Conservation (phyloP, 2,113 vertebrate species). For the Clarias magur region DNA sequence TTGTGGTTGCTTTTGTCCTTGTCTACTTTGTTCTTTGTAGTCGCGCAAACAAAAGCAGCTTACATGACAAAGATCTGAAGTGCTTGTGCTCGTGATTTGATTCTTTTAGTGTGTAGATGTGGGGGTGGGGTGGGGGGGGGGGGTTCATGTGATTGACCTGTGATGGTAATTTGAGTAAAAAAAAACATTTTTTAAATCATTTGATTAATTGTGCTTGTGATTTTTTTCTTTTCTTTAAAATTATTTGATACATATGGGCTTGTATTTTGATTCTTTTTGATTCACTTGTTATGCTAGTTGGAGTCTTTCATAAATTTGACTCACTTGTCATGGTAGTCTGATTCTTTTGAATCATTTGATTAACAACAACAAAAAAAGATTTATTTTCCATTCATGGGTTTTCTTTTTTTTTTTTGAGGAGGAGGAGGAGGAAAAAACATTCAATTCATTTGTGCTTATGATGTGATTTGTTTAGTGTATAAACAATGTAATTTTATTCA, state of each 20-base stretch:
- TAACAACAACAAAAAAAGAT: background rate
- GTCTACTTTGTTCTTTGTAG: conserved; percentile 64
- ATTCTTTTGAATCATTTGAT: background rate
- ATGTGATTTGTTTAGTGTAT: background rate
- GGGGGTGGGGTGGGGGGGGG: no score
- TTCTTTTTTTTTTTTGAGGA: background rate
- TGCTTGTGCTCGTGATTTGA: background rate
- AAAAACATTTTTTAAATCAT: no score
- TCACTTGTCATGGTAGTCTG: background rate
- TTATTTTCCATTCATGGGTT: background rate
- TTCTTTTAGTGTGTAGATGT: background rate
- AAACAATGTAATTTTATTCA: background rate
- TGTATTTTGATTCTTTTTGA: background rate
- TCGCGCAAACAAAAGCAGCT: conserved; percentile 57
- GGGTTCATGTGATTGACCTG: background rate
- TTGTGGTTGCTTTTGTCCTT: conserved; percentile 62
- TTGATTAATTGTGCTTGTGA: no score
- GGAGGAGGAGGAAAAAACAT: background rate
- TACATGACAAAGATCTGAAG: conserved; percentile 43
- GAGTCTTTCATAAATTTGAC: background rate
- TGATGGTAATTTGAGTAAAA: no score
- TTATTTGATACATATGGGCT: no score
- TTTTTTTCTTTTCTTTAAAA: no score
- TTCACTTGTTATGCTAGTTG: background rate
- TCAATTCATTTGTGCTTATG: background rate